Conservation (phyloP, 2,797 vertebrate genomes). For the Luscinia luscinia region DNA sequence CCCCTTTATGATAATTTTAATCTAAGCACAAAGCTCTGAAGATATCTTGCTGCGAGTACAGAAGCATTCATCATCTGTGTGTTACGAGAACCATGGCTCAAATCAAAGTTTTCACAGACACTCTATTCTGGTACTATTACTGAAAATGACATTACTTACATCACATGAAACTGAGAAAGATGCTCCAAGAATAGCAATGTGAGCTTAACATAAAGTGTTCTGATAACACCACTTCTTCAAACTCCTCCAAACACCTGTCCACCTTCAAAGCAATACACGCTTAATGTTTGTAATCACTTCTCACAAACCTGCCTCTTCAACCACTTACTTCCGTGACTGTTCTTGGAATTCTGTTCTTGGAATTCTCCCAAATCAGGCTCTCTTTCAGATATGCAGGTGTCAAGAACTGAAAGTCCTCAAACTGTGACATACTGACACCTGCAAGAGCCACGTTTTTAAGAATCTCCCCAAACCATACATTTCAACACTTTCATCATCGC, state of each 20-base stretch:
- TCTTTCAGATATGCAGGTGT: neutral
- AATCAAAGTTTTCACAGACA: neutral
- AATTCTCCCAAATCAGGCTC: neutral
- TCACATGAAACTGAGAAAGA: slow-evolving; percentile 62
- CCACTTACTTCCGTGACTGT: neutral
- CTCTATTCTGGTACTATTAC: slow-evolving; percentile 41
- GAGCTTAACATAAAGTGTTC: neutral
- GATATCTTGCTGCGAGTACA: neutral
- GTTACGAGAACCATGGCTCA: neutral
- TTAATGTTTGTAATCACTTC: neutral
- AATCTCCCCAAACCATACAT: neutral
- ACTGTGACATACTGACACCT: neutral
- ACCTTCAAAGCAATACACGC: neutral
- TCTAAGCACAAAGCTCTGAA: neutral
- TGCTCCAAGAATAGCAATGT: neutral
- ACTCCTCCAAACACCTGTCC: slow-evolving; percentile 46
- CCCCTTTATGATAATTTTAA: neutral
- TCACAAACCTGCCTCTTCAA: neutral
- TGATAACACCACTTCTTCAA: neutral
- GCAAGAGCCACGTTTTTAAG: neutral
- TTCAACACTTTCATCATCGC: neutral
- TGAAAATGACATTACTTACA: slow-evolving; percentile 11
- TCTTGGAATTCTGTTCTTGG: neutral
- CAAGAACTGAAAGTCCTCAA: neutral
- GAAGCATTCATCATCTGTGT: neutral